phyloP scores from a whole-genome alignment of 2,888 invertebrate genomes.

The Mesorhabditis sp. region DNA sequence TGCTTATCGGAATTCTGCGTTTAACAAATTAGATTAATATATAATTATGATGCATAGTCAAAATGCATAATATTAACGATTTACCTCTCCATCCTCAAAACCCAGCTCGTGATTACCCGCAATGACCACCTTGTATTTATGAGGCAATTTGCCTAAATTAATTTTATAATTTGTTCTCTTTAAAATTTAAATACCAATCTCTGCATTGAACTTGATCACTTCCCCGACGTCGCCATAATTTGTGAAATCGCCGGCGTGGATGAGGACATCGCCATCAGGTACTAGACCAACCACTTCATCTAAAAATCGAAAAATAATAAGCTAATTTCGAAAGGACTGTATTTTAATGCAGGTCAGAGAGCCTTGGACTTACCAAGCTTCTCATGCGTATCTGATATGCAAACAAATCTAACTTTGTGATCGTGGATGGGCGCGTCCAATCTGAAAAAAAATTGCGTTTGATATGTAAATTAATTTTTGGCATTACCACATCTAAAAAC shows the following conservation, averaged over 20 bases:
- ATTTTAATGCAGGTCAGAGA: no score
- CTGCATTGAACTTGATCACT: constrained; percentile 56
- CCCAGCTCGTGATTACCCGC: constrained; percentile 49
- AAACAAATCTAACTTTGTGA: constrained; percentile 48
- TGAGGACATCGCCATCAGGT: constrained; percentile 53
- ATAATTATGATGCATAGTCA: neutral
- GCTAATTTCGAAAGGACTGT: neutral
- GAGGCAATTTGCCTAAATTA: constrained; percentile 37
- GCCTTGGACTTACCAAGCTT: no score
- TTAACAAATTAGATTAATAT: neutral
- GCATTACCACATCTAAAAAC: neutral
- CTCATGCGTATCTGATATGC: constrained; percentile 55
- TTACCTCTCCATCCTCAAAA: constrained; percentile 41
- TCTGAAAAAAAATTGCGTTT: constrained; percentile 26
- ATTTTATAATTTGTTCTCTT: neutral
- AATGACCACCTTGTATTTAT: constrained; percentile 47
- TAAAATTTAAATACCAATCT: constrained; percentile 37
- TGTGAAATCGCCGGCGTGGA: constrained; percentile 57
- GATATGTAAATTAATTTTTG: no score
- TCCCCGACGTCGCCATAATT: constrained; percentile 54
- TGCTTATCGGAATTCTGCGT: neutral
- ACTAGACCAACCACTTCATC: constrained; percentile 27
- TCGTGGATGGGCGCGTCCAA: constrained; percentile 45
- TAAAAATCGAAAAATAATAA: neutral
- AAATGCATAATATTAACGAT: constrained; percentile 16